These are phyloP conservation scores for Cavia porcellus DNA, from an alignment of 2,113 vertebrate genomes.

Conservation along the genomic window DNA sequence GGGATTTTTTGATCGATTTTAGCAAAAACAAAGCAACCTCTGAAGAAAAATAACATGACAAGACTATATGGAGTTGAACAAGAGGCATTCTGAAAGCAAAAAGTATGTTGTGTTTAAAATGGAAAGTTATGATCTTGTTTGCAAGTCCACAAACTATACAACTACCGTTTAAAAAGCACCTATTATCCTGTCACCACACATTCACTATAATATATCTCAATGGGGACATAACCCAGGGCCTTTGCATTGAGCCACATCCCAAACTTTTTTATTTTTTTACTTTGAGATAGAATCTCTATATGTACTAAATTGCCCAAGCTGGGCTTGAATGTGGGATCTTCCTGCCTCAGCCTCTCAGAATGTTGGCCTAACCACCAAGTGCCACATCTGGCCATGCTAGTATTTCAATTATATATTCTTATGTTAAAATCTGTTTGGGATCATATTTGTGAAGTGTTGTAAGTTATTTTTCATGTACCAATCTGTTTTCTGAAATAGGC, in stretches of 20 bases:
- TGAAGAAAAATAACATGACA: background rate
- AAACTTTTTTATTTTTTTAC: background rate
- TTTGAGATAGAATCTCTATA: background rate
- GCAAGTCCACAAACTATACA: conserved; percentile 19
- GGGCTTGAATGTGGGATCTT: background rate
- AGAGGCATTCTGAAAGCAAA: conserved; percentile 8
- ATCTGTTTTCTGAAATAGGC: background rate
- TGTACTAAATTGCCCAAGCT: background rate
- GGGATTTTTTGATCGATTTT: background rate
- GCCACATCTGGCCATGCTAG: background rate
- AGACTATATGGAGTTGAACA: background rate
- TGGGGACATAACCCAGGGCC: background rate
- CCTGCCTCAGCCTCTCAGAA: background rate
- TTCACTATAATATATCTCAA: background rate
- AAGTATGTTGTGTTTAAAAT: conserved; percentile 16
- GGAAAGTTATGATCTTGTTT: background rate
- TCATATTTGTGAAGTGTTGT: background rate
- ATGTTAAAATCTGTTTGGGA: conserved; percentile 3
- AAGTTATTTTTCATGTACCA: background rate
- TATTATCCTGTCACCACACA: background rate
- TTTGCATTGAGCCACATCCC: background rate
- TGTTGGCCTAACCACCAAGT: background rate
- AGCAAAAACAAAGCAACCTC: conserved; percentile 21
- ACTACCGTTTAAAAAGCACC: background rate
- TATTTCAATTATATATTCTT: background rate